A percentile compares a stretch with the other conserved stretches of the same genome.
Evolutionary conservation across 2,888 invertebrate species (phyloP).

Genomic region (Acanthosoma haemorrhoidale): DNA sequence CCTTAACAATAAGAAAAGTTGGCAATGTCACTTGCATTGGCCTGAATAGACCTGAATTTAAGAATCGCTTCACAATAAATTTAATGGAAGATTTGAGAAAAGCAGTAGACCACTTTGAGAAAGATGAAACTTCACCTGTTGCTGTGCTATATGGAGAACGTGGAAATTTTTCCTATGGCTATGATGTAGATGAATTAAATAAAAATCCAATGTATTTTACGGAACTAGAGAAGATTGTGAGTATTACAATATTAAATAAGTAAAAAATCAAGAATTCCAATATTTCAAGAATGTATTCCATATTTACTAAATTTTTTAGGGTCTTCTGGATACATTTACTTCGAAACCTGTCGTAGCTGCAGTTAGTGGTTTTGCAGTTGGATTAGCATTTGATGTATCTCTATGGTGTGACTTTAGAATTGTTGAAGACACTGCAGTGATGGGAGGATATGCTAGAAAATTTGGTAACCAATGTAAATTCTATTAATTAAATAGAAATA

Average conservation of each 20-base stretch:
- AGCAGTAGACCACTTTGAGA: conserved; percentile 74
- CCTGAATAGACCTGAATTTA: conserved; percentile 76
- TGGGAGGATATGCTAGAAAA: conserved; percentile 82
- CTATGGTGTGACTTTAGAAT: conserved; percentile 86
- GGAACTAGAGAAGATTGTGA: conserved; percentile 35
- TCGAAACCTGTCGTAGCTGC: conserved; percentile 88
- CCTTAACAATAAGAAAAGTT: conserved; percentile 12
- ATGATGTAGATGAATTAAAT: conserved; percentile 72
- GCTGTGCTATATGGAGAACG: conserved; percentile 83
- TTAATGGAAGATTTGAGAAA: conserved; percentile 63
- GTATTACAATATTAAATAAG: background rate
- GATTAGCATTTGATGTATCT: conserved; percentile 85
- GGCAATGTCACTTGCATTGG: conserved; percentile 53
- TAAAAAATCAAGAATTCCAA: background rate
- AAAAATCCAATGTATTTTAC: conserved; percentile 40
- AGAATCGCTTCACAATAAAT: conserved; percentile 72
- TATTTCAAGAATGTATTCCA: background rate
- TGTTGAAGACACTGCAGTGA: conserved; percentile 74
- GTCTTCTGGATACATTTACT: conserved; percentile 62
- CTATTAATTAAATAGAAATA: no score
- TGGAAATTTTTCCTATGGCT: conserved; percentile 91
- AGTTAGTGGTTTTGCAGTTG: conserved; percentile 83
- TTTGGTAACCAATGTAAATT: conserved; percentile 65
- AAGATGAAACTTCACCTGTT: conserved; percentile 61
- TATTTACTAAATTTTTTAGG: conserved; percentile 46